Conservation (phyloP, 2,888 invertebrate genomes). For the Lycophotia porphyrea region DNA sequence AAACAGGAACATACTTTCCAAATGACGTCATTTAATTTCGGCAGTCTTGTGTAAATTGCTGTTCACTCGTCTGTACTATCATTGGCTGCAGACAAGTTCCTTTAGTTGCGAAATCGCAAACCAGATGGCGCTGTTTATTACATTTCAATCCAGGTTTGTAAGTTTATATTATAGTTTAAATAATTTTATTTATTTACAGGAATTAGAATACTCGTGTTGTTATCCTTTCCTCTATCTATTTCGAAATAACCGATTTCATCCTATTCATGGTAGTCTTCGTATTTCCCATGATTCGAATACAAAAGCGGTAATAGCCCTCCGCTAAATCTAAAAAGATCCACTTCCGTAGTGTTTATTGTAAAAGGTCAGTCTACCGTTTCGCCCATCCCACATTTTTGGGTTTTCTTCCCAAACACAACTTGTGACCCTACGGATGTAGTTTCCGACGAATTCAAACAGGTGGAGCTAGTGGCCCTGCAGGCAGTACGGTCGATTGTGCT, state of each 20-base stretch:
- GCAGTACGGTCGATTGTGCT: constrained; percentile 75
- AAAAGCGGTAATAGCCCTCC: constrained; percentile 73
- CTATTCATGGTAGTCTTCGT: constrained; percentile 35
- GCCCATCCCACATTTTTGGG: constrained; percentile 83
- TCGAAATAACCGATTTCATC: constrained; percentile 30
- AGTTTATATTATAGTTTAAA: not conserved
- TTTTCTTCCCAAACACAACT: constrained; percentile 77
- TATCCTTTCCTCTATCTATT: constrained; percentile 26
- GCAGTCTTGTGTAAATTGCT: constrained; percentile 72
- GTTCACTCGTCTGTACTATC: constrained; percentile 64
- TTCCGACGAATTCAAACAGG: constrained; percentile 80
- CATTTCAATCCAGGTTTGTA: constrained; percentile 3
- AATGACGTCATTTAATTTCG: constrained; percentile 86
- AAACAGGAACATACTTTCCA: constrained; percentile 86
- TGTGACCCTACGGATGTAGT: constrained; percentile 82
- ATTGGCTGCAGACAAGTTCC: constrained; percentile 54
- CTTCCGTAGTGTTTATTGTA: constrained; percentile 84
- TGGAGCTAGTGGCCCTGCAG: constrained; percentile 83
- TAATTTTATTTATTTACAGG: constrained; percentile 10
- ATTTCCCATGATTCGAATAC: constrained; percentile 69
- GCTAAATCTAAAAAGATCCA: constrained; percentile 73
- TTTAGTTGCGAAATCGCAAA: constrained; percentile 39
- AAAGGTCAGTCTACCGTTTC: constrained; percentile 83
- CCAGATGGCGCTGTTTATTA: constrained; percentile 75
- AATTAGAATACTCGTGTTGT: not conserved